Conservation (phyloP, 2,797 vertebrate species). For the Chelidonichthys spinosus region DNA sequence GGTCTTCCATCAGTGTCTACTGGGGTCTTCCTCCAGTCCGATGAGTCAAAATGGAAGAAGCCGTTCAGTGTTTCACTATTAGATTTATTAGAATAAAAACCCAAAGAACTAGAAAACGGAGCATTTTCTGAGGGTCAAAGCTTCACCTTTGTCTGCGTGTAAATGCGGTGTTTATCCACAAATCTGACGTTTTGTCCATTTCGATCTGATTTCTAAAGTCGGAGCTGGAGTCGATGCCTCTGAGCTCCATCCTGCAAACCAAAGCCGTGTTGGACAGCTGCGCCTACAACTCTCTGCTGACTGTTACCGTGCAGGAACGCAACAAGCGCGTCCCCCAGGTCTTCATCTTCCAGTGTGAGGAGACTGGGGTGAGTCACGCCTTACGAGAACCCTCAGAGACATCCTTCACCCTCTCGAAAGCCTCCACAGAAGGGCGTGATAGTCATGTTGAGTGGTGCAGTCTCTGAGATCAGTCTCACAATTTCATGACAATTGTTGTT, state of each 20-base stretch:
- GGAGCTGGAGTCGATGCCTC: constrained; percentile 85
- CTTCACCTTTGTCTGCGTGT: neutral
- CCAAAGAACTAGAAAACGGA: neutral
- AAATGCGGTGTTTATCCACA: neutral
- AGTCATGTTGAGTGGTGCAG: neutral
- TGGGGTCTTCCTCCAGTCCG: too few species aligned
- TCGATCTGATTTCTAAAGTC: constrained; percentile 75
- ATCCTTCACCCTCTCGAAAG: neutral
- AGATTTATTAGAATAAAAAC: neutral
- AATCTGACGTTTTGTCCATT: neutral
- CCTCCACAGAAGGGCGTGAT: neutral
- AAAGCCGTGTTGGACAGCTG: constrained; percentile 80
- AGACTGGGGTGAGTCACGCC: constrained; percentile 83
- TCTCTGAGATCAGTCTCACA: neutral
- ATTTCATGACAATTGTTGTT: neutral
- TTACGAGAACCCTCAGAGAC: neutral
- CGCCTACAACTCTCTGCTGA: constrained; percentile 87
- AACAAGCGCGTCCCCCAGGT: constrained; percentile 72
- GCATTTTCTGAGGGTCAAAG: neutral
- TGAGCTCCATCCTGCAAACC: constrained; percentile 79
- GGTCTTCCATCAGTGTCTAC: neutral
- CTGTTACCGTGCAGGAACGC: constrained; percentile 79
- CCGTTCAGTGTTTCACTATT: neutral
- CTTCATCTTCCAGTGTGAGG: constrained; percentile 91
- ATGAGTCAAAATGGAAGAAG: neutral